phyloP scores from a whole-genome alignment of 1,140 invertebrate genomes.

The Portunus trituberculatus region DNA sequence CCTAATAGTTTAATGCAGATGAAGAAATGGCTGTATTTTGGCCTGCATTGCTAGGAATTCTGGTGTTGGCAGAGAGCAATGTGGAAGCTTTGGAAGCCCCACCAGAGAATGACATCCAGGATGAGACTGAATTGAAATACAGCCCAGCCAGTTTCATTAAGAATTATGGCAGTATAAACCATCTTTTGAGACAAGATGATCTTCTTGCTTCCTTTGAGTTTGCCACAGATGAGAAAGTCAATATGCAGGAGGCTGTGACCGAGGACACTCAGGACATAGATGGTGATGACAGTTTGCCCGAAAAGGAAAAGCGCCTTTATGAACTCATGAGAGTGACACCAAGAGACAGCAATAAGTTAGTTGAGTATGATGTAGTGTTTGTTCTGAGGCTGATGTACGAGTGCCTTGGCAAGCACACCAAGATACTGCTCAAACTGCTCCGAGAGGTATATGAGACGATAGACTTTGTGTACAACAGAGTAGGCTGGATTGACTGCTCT shows the following conservation, averaged over 20 bases:
- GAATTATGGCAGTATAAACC: background rate
- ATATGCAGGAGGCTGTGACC: background rate
- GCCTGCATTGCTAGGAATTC: too few relatives aligned
- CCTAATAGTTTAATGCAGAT: too few relatives aligned
- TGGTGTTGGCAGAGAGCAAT: too few relatives aligned
- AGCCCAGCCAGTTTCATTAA: slow-evolving; percentile 51
- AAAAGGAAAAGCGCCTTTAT: background rate
- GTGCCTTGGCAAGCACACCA: slow-evolving; percentile 34
- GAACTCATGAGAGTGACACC: background rate
- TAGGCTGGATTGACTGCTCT: slow-evolving; percentile 68
- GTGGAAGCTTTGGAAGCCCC: background rate
- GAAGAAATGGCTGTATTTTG: too few relatives aligned
- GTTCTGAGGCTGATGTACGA: slow-evolving; percentile 68
- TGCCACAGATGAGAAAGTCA: background rate
- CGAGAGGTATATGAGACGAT: slow-evolving; percentile 48
- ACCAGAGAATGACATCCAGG: background rate
- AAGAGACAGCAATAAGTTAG: background rate
- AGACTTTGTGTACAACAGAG: slow-evolving; percentile 34
- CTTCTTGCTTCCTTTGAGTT: background rate
- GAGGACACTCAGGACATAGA: background rate
- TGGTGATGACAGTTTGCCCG: background rate
- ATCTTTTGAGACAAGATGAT: background rate
- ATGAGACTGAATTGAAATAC: slow-evolving; percentile 33
- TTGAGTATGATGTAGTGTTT: slow-evolving; percentile 18
- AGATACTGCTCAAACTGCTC: slow-evolving; percentile 30